These are phyloP conservation scores for Anoplius nigerrimus DNA, from an alignment of 2,888 invertebrate species.

Conservation along the genomic window DNA sequence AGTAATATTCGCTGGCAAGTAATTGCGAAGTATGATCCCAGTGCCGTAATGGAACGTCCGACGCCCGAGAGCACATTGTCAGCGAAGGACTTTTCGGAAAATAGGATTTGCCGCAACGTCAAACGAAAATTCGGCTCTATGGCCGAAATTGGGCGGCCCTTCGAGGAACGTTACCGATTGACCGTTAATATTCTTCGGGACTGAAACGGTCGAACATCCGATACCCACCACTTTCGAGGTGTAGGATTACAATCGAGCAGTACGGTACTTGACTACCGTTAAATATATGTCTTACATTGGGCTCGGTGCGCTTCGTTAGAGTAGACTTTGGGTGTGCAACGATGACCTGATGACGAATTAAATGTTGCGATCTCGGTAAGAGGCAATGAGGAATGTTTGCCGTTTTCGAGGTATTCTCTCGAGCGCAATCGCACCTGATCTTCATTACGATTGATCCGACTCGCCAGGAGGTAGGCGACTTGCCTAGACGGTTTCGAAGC, in stretches of 20 bases:
- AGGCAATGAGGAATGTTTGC: no score
- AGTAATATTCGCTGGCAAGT: constrained; percentile 14
- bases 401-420: no score
- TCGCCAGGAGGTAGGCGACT: no score
- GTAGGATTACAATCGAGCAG: constrained; percentile 57
- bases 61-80: no score
- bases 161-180: neutral
- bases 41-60: constrained; percentile 8
- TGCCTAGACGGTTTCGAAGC: no score
- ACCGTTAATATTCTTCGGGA: constrained; percentile 52
- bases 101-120: no score
- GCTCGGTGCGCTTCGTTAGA: no score
- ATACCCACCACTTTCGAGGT: constrained; percentile 56
- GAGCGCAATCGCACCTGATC: constrained; percentile 12
- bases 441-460: constrained; percentile 47
- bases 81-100: no score
- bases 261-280: constrained; percentile 59
- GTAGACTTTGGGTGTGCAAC: constrained; percentile 11
- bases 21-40: constrained; percentile 25
- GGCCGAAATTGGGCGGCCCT: no score
- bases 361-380: constrained; percentile 47
- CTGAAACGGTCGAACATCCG: constrained; percentile 51
- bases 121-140: no score
- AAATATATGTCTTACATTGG: constrained; percentile 60
- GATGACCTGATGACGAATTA: constrained; percentile 46